Percentiles rank a stretch among this genome's conserved stretches.
Evolutionary conservation across 2,888 invertebrate genomes (phyloP).

Genomic region (Stenolophus ochropezus): DNA sequence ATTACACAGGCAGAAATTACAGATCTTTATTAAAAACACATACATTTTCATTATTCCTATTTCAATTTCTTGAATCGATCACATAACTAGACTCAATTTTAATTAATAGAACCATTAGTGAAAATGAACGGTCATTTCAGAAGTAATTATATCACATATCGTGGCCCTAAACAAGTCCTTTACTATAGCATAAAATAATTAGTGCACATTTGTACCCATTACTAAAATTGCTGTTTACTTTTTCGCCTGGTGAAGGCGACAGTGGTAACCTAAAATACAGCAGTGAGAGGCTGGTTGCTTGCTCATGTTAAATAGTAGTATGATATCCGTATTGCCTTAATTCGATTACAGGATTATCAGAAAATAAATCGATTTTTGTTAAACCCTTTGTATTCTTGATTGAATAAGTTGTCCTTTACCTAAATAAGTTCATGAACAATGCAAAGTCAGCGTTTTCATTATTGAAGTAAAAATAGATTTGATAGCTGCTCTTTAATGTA

Average conservation of each 20-base stretch:
- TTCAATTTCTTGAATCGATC: not conserved
- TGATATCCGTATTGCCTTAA: constrained; percentile 1
- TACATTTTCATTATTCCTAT: not conserved
- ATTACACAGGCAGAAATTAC: no score
- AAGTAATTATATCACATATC: constrained; percentile 8
- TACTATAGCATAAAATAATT: not conserved
- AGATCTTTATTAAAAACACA: no score
- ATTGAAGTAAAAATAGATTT: constrained; percentile 7
- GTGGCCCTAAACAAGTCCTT: constrained; percentile 5
- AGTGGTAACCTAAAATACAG: not conserved
- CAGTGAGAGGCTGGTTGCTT: not conserved
- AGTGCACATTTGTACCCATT: not conserved
- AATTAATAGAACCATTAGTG: not conserved
- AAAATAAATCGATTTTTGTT: constrained; percentile 34
- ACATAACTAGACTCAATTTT: not conserved
- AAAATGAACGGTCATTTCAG: constrained; percentile 5
- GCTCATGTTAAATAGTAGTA: not conserved
- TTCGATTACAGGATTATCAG: constrained; percentile 42
- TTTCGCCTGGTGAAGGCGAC: not conserved
- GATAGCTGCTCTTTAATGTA: not conserved
- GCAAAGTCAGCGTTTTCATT: not conserved
- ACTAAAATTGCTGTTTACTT: constrained; percentile 1
- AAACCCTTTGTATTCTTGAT: constrained; percentile 32
- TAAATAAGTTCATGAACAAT: constrained; percentile 11
- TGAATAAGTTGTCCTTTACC: constrained; percentile 36